Evolutionary conservation across 2,888 invertebrate genomes (phyloP).

Genomic region (Mycogona germanica): DNA sequence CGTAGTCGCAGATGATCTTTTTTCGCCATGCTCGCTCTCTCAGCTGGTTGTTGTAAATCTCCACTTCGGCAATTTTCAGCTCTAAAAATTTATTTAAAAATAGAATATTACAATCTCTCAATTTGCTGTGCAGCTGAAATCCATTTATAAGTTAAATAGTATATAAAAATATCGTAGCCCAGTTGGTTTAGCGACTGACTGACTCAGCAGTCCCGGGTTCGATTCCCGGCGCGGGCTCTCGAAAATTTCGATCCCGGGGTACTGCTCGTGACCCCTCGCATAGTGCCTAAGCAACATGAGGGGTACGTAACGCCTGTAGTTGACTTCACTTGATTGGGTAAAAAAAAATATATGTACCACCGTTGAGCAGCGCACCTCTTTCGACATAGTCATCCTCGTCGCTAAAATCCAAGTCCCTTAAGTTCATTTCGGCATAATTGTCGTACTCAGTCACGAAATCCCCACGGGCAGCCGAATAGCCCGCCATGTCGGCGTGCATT

Average conservation of each 20-base stretch:
- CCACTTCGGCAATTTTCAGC: conserved; percentile 54
- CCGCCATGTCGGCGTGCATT: conserved; percentile 41
- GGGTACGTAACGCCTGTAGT: too few species aligned
- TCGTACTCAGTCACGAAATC: conserved; percentile 78
- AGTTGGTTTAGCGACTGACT: too few species aligned
- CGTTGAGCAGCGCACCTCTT: neutral
- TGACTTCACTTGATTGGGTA: too few species aligned
- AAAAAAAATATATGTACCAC: conserved; percentile 29
- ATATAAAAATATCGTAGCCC: too few species aligned
- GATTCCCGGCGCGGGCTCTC: too few species aligned
- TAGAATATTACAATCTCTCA: neutral
- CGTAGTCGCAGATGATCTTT: conserved; percentile 59
- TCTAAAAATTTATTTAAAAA: conserved; percentile 34
- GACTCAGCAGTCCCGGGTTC: too few species aligned
- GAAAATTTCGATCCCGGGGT: too few species aligned
- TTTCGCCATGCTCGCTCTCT: conserved; percentile 59
- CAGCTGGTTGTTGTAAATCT: conserved; percentile 62
- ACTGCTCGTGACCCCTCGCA: too few species aligned
- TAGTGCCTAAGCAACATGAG: too few species aligned
- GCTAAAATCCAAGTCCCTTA: conserved; percentile 38
- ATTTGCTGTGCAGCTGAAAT: too few species aligned
- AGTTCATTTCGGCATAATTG: conserved; percentile 61
- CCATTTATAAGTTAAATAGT: too few species aligned
- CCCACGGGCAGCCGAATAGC: conserved; percentile 71
- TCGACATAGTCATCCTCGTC: conserved; percentile 26